Base-by-base conservation (phyloP, 2,888 invertebrate species). In the Dioctria linearis region DNA sequence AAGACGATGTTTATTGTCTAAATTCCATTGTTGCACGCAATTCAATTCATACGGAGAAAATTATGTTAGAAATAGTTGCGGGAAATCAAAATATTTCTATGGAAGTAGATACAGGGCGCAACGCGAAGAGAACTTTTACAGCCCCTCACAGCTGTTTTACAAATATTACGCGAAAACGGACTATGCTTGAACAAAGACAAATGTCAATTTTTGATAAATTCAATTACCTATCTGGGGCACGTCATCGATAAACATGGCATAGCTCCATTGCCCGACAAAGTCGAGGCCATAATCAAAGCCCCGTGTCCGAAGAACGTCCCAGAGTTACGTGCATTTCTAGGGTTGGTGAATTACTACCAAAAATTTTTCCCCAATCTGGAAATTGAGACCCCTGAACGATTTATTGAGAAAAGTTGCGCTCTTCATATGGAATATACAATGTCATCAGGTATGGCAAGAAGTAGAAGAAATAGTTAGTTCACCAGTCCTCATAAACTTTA, bases 361-460 rank as follows among this genome's bases (percentile, higher is more conserved):
- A 25, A 25, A 25, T 25, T 25, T 75, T 54, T 82, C 82, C 66
- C 82, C 78, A 80, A 84, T 76, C 79, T 83, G 67, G 63, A 83
- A 81, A 40, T 59, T 83, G 57, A 59, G 42, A 46, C 80, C 78
- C 4, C 39, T 83, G 1, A 83, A 83, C 43, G 65, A 66, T 1
- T 71, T 84, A 9, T 67, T 84, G 51, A 61, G 65, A 51, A 84
- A 83, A 65, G 66, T 80, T 42, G 75, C 57, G 42, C 63, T 8
- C 82, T 86, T 84, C 51, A 67, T 80, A 3, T 88, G 87, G 86
- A 82, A 83, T 3, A 80, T 83, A 9, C 54, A 82, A 3, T 86
- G 86, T 80, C 81, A 87, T 71, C 49, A 80, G 4, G 54, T 75
- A 67, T 80, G 59, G 61, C 73, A 25, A 8, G 40, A 80, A 43